phyloP scores from a whole-genome alignment of 1,140 invertebrate species.

The Polypedilum pembai region DNA sequence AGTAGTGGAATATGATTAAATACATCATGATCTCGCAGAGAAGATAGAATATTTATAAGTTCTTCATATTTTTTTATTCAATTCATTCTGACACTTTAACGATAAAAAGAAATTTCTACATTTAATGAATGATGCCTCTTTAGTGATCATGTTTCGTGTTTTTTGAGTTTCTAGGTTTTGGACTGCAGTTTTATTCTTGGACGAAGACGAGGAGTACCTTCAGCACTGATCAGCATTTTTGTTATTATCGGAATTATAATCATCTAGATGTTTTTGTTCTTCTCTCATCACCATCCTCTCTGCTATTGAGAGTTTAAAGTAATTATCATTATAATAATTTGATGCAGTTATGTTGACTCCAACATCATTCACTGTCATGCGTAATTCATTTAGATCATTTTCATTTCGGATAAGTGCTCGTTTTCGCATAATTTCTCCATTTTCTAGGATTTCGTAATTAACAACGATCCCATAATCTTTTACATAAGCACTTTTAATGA shows the following conservation, averaged over 20 bases:
- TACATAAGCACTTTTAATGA: background rate
- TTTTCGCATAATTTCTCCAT: background rate
- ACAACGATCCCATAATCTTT: background rate
- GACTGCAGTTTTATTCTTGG: background rate
- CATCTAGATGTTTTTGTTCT: too few relatives aligned
- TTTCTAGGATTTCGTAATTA: background rate
- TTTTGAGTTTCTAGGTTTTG: too few relatives aligned
- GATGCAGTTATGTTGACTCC: background rate
- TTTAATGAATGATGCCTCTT: too few relatives aligned
- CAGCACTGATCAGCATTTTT: background rate
- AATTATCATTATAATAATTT: background rate
- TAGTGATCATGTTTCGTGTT: too few relatives aligned
- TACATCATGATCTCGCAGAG: background rate
- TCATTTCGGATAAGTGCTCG: background rate
- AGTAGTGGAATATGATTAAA: background rate
- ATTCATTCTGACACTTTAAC: too few relatives aligned
- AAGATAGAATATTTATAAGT: background rate
- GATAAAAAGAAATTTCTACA: too few relatives aligned
- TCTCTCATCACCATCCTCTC: too few relatives aligned
- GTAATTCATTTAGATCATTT: background rate
- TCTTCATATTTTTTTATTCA: background rate
- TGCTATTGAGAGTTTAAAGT: background rate
- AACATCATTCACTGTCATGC: background rate
- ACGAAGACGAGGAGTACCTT: background rate
- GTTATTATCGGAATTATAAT: background rate